phyloP scores from a whole-genome alignment of 2,888 invertebrate species.

The Cordilura impudica region DNA sequence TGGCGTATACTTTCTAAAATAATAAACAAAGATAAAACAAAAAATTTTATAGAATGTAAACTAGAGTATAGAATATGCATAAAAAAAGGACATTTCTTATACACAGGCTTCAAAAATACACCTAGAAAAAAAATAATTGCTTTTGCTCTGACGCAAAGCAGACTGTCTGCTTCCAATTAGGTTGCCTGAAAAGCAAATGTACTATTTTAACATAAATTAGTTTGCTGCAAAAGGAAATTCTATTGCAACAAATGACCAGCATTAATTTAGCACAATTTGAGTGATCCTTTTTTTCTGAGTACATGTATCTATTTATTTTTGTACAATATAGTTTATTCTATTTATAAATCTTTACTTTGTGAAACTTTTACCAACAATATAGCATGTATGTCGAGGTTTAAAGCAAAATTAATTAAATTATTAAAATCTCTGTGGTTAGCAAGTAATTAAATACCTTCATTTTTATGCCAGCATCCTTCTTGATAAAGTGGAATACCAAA shows the following conservation, averaged over 20 bases:
- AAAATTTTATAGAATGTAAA: neutral
- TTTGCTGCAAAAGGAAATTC: too few relatives aligned
- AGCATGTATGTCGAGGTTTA: neutral
- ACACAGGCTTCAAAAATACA: neutral
- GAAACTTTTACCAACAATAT: neutral
- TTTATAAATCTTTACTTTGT: too few relatives aligned
- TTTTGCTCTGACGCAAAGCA: too few relatives aligned
- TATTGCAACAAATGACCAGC: too few relatives aligned
- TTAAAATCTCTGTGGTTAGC: slow-evolving; percentile 31
- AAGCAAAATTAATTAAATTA: slow-evolving; percentile 49
- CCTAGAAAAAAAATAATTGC: neutral
- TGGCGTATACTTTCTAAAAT: neutral
- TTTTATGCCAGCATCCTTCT: neutral
- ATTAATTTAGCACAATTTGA: too few relatives aligned
- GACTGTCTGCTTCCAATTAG: too few relatives aligned
- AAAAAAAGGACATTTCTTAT: slow-evolving; percentile 17
- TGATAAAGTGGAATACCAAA: neutral
- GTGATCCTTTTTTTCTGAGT: too few relatives aligned
- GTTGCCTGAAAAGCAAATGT: too few relatives aligned
- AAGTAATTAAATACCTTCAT: slow-evolving; percentile 38
- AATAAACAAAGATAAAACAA: neutral
- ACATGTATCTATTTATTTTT: too few relatives aligned
- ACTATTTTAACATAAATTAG: too few relatives aligned
- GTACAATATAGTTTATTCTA: too few relatives aligned
- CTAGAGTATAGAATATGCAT: slow-evolving; percentile 26